These are phyloP conservation scores for Pimpla rufipes DNA, from an alignment of 2,888 invertebrate species.

Conservation along the genomic window DNA sequence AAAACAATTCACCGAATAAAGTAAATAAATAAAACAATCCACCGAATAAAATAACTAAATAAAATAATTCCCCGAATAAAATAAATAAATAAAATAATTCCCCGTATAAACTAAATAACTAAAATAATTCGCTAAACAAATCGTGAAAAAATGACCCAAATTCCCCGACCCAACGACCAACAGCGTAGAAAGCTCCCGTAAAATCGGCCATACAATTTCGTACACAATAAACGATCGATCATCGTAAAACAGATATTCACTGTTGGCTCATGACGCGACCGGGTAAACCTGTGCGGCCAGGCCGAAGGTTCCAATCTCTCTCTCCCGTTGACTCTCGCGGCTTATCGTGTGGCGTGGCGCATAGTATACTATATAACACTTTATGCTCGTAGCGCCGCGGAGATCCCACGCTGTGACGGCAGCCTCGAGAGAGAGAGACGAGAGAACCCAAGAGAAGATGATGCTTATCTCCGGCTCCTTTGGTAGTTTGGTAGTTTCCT, in stretches of 20 bases:
- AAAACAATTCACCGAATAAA: too few relatives aligned
- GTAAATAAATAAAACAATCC: too few relatives aligned
- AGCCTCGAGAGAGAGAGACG: conserved; percentile 43
- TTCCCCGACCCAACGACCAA: neutral
- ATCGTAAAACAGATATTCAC: conserved; percentile 39
- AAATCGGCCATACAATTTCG: conserved; percentile 30
- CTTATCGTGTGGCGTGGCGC: conserved; percentile 7
- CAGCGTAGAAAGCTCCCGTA: neutral
- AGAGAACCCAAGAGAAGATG: conserved; percentile 50
- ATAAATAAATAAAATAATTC: too few relatives aligned
- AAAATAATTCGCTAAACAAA: too few relatives aligned
- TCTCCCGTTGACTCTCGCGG: neutral
- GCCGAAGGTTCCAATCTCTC: neutral
- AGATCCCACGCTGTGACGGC: conserved; percentile 80
- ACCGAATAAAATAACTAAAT: too few relatives aligned
- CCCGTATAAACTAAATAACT: too few relatives aligned
- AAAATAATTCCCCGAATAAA: too few relatives aligned
- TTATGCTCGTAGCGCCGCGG: conserved; percentile 64
- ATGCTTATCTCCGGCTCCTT: conserved; percentile 77
- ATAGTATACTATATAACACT: conserved; percentile 14
- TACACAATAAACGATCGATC: conserved; percentile 43
- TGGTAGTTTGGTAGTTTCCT: conserved; percentile 82
- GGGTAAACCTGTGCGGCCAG: conserved; percentile 55
- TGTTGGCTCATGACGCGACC: conserved; percentile 67
- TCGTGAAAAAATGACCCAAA: too few relatives aligned